Conservation (phyloP, 2,113 vertebrate genomes). For the Aegithalos caudatus region DNA sequence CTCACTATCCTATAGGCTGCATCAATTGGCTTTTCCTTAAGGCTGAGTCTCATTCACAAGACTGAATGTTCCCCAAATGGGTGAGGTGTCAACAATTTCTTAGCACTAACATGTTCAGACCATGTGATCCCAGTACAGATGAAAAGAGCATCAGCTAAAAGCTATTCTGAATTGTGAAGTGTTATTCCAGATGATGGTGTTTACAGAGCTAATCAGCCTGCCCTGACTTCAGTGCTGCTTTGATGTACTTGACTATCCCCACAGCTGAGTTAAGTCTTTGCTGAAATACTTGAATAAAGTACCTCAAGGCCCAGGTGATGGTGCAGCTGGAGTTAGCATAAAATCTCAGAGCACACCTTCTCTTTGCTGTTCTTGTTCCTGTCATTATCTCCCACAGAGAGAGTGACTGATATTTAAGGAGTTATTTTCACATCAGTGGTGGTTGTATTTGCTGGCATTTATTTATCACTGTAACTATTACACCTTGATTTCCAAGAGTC, state of each 20-base stretch:
- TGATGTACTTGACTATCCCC: not conserved
- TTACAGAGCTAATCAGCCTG: not conserved
- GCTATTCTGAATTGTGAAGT: not conserved
- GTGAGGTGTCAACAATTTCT: not conserved
- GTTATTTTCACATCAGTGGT: not conserved
- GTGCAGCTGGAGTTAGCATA: not conserved
- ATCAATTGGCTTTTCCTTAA: not conserved
- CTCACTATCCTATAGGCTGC: not conserved
- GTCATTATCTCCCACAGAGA: not conserved
- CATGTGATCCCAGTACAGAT: not conserved
- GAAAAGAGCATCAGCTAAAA: not conserved
- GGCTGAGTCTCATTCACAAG: not conserved
- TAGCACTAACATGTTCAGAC: not conserved
- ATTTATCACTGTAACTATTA: not conserved
- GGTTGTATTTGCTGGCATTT: not conserved
- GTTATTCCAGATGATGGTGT: not conserved
- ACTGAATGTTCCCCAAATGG: not conserved
- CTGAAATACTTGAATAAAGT: not conserved
- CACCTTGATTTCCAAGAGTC: not conserved
- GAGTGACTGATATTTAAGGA: not conserved
- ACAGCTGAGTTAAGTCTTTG: not conserved
- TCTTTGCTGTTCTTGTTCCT: not conserved
- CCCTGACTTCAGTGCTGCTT: not conserved
- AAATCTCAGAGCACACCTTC: not conserved
- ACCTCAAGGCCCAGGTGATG: not conserved